Evolutionary conservation across 2,888 invertebrate species (phyloP).

Genomic region (Melanargia galathea): DNA sequence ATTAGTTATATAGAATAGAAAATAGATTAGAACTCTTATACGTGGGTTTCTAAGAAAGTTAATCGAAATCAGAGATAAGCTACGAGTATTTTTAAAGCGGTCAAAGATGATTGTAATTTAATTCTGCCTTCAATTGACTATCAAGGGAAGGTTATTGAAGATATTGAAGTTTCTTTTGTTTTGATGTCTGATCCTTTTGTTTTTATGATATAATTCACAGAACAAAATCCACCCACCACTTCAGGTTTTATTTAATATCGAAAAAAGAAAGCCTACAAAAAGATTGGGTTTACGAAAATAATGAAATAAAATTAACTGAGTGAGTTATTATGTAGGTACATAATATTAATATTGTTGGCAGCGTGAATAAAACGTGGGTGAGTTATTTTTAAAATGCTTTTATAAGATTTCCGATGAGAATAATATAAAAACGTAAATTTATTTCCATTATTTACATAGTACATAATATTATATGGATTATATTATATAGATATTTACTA

Average conservation of each 20-base stretch:
- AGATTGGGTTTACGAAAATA: not conserved
- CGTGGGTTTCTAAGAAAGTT: no score
- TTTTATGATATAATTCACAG: not conserved
- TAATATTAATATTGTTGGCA: no score
- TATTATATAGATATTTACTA: no score
- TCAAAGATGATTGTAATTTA: conserved; percentile 9
- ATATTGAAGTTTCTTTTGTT: conserved; percentile 4
- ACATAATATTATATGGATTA: no score
- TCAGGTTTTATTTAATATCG: not conserved
- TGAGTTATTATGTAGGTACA: not conserved
- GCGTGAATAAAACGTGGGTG: not conserved
- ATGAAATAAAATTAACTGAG: not conserved
- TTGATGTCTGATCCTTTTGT: conserved; percentile 12
- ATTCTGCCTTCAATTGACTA: conserved; percentile 2
- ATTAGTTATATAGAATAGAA: no score
- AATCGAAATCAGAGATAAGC: not conserved
- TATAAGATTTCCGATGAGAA: no score
- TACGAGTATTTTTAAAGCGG: not conserved
- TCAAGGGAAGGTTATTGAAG: conserved; percentile 5
- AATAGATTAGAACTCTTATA: no score
- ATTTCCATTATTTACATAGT: no score
- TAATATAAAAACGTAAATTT: not conserved
- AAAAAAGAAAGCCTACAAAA: not conserved
- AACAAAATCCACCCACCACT: not conserved
- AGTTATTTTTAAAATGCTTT: not conserved